Evolutionary conservation across 2,888 invertebrate genomes (phyloP).

Genomic region (Mimumesa dahlbomi): DNA sequence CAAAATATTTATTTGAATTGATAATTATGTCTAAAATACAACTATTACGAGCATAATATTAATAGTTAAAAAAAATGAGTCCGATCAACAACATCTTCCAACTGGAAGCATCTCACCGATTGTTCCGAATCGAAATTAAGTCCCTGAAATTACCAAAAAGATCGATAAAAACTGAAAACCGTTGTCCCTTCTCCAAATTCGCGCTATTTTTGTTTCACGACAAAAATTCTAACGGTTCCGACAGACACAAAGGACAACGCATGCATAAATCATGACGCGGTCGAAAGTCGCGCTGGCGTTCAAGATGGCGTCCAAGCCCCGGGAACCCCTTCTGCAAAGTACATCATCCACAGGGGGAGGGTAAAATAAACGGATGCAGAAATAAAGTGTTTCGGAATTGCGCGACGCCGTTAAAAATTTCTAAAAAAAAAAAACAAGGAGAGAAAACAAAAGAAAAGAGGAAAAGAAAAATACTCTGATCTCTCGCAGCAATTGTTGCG

Average conservation of each 20-base stretch:
- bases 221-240: not conserved
- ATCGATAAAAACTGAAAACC: not conserved
- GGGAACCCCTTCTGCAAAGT: slow-evolving; percentile 18
- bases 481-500: slow-evolving; percentile 32
- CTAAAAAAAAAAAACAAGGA: no score
- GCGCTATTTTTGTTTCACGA: no score
- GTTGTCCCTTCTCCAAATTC: not conserved
- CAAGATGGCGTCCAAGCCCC: slow-evolving; percentile 58
- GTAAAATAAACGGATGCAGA: slow-evolving; percentile 47
- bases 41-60: no score
- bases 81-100: no score
- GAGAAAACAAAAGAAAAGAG: not conserved
- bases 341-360: slow-evolving; percentile 11
- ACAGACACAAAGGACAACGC: not conserved
- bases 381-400: slow-evolving; percentile 15
- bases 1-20: no score
- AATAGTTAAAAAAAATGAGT: no score
- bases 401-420: slow-evolving; percentile 18
- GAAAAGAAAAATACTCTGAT: not conserved
- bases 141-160: not conserved
- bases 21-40: no score
- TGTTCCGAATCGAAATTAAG: not conserved
- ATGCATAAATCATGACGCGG: slow-evolving; percentile 33
- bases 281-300: slow-evolving; percentile 20
- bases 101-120: no score